Evolutionary conservation across 2,888 invertebrate genomes (phyloP).

Genomic region (Drosophila lutescens): DNA sequence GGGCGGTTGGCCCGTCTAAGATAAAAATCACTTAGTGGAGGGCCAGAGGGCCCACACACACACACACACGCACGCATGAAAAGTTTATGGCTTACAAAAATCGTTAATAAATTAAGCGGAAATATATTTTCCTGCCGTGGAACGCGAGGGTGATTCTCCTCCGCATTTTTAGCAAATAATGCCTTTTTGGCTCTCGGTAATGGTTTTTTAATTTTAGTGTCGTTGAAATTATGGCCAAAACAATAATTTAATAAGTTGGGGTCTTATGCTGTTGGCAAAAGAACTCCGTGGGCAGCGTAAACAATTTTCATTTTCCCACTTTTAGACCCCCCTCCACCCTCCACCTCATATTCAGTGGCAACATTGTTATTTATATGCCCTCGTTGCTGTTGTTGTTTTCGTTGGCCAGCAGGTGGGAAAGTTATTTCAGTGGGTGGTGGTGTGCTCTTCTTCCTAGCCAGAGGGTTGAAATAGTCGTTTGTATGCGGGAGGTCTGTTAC

Average conservation of each 20-base stretch:
- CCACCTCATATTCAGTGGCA: slow-evolving; percentile 51
- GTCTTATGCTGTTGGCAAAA: slow-evolving; percentile 58
- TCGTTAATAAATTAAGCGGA: slow-evolving; percentile 83
- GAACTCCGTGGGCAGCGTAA: slow-evolving; percentile 56
- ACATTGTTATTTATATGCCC: slow-evolving; percentile 73
- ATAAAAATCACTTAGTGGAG: slow-evolving; percentile 75
- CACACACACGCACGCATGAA: slow-evolving; percentile 48
- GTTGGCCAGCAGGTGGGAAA: slow-evolving; percentile 68
- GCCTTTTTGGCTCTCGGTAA: slow-evolving; percentile 66
- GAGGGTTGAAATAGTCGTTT: slow-evolving; percentile 51
- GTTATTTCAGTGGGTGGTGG: slow-evolving; percentile 31
- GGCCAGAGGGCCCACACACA: slow-evolving; percentile 1
- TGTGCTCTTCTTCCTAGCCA: slow-evolving; percentile 12
- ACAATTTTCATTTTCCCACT: slow-evolving; percentile 68
- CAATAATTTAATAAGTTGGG: slow-evolving; percentile 78
- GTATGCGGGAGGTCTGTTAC: slow-evolving; percentile 43
- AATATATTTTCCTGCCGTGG: slow-evolving; percentile 67
- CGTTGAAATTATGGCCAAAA: slow-evolving; percentile 70
- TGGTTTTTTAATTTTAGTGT: slow-evolving; percentile 82
- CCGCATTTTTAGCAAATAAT: slow-evolving; percentile 56
- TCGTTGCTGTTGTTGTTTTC: slow-evolving; percentile 39
- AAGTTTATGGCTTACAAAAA: slow-evolving; percentile 77
- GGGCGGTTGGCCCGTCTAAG: slow-evolving; percentile 43
- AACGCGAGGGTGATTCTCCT: slow-evolving; percentile 20
- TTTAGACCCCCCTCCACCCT: slow-evolving; percentile 11